phyloP scores from a whole-genome alignment of 2,113 vertebrate genomes.

The Hemichromis elongatus region DNA sequence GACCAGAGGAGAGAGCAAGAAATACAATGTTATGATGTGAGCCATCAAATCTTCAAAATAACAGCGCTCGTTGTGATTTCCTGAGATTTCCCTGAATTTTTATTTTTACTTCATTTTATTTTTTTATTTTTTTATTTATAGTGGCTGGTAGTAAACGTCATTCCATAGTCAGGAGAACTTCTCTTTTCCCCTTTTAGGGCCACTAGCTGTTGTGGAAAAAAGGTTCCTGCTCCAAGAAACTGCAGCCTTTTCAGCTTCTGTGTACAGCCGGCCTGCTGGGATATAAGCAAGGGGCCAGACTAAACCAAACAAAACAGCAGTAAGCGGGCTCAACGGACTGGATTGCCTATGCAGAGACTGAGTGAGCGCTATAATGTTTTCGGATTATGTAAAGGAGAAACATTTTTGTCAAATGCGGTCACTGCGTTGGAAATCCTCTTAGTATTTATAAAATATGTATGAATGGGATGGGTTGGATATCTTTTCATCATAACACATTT shows the following conservation, averaged over 20 bases:
- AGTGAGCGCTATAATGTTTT: not conserved
- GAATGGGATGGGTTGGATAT: not conserved
- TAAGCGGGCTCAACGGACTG: not conserved
- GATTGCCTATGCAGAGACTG: not conserved
- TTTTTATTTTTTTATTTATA: conserved; percentile 5
- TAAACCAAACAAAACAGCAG: conserved; percentile 52
- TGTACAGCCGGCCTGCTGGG: conserved; percentile 49
- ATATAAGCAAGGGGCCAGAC: conserved; percentile 32
- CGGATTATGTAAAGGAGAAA: not conserved
- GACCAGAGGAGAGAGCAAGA: conserved; percentile 25
- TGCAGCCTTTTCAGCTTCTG: conserved; percentile 53
- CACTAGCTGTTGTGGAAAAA: conserved; percentile 51
- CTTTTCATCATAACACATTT: not conserved
- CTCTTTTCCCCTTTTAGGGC: not conserved
- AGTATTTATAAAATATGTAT: not conserved
- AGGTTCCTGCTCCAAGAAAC: conserved; percentile 36
- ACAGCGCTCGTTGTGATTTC: conserved; percentile 65
- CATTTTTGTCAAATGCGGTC: not conserved
- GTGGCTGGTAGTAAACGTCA: conserved; percentile 20
- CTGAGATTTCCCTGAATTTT: conserved; percentile 53
- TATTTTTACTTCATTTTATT: not conserved
- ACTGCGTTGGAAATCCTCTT: not conserved
- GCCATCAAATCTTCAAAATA: conserved; percentile 61
- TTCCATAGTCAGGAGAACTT: conserved; percentile 11
- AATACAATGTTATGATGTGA: conserved; percentile 56